Evolutionary conservation across 2,797 vertebrate genomes (phyloP).

Genomic region (Percopsis omiscomaycus): DNA sequence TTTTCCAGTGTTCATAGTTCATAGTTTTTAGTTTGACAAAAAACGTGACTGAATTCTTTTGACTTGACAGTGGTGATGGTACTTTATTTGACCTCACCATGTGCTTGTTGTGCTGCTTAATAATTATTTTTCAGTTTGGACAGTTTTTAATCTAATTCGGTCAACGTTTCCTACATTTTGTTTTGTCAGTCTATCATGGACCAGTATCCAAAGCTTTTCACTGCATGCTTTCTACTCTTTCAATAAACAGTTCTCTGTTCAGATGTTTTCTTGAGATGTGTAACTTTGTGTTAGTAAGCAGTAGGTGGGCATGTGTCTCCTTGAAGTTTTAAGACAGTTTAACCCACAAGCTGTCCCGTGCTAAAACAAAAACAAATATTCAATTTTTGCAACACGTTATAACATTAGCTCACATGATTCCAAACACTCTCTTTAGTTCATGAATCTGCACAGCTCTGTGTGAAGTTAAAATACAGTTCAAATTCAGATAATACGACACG

Average conservation of each 20-base stretch:
- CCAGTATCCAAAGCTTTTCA: slow-evolving; percentile 10
- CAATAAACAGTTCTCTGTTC: slow-evolving; percentile 40
- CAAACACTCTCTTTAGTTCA: no score
- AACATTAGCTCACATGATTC: no score
- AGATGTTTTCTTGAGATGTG: slow-evolving; percentile 57
- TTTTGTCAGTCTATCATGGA: slow-evolving; percentile 5
- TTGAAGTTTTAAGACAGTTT: slow-evolving; percentile 21
- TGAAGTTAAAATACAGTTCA: no score
- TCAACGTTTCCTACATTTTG: not conserved
- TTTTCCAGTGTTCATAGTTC: not conserved
- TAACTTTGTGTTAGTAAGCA: slow-evolving; percentile 21
- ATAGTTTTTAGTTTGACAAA: not conserved
- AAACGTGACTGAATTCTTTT: no score
- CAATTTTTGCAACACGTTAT: not conserved
- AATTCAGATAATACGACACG: no score
- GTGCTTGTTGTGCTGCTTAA: not conserved
- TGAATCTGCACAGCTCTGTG: no score
- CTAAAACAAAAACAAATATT: not conserved
- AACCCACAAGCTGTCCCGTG: not conserved
- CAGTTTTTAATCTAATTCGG: not conserved
- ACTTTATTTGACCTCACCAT: no score
- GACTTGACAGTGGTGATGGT: no score
- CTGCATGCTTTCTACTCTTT: not conserved
- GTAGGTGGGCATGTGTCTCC: slow-evolving; percentile 33
- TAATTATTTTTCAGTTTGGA: not conserved